A percentile compares a stretch with the other conserved stretches of the same genome.
Conservation (phyloP, 2,113 vertebrate species). For the Murina feae region DNA sequence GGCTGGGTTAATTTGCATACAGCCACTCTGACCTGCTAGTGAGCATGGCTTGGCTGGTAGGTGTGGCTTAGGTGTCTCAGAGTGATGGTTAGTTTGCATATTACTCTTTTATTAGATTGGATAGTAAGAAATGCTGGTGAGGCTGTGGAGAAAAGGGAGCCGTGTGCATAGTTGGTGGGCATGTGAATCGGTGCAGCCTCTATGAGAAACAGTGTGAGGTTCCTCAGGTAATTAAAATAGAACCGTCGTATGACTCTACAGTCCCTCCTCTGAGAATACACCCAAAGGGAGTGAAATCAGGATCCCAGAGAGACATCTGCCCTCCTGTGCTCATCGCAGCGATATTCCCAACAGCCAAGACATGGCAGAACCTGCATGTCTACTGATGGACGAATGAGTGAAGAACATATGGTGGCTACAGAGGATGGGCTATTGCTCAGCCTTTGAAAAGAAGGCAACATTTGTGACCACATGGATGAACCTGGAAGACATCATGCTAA, state of each 20-base stretch:
- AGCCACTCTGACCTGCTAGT: too few species aligned
- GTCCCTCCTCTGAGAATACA: fast-evolving
- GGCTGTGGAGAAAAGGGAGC: too few species aligned
- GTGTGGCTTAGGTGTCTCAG: too few species aligned
- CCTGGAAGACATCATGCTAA: background rate
- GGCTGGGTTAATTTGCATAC: too few species aligned
- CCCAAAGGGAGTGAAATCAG: background rate
- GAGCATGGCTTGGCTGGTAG: too few species aligned
- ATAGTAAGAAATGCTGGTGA: background rate
- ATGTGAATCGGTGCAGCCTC: background rate
- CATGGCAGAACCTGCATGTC: background rate
- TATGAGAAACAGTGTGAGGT: background rate
- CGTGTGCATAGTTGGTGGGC: too few species aligned
- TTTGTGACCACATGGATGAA: background rate
- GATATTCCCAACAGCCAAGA: background rate
- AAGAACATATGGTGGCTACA: background rate
- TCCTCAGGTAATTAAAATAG: background rate
- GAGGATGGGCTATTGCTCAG: background rate
- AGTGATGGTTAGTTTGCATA: too few species aligned
- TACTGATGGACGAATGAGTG: fast-evolving
- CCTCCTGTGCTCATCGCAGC: background rate
- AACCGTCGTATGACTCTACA: background rate
- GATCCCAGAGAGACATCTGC: background rate
- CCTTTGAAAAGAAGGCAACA: background rate
- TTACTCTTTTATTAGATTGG: too few species aligned